Evolutionary conservation across 2,888 invertebrate species (phyloP), one percentile per base, ranked within the genome.

Genomic region (Spisula solida): DNA sequence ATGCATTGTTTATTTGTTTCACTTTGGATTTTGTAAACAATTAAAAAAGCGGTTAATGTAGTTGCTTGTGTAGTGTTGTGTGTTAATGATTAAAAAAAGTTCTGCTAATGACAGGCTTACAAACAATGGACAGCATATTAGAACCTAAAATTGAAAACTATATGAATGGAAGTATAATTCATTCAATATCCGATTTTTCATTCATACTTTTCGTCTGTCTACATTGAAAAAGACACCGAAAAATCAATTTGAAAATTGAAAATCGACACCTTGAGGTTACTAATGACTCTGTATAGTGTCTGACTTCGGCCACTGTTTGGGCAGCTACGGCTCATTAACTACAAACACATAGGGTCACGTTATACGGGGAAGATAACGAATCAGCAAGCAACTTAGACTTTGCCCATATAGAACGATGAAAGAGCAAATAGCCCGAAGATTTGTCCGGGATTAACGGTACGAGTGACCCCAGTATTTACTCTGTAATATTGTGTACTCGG

Each of bases 231-330:
- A 0, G 31, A 75, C 0, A 31, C 75, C 34, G 6, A 31, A 31
- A 75, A 75, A 75, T 75, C 75, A 75, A 75, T 75, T 75, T 75
- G 75, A 34, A 16, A 75, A 75, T 75, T 75, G 75, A 75, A 75
- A 75, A 75, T 60, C 75, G 75, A 75, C 31, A 75, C 31, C 31
- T 31, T 12, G 34, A 16, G 25, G 25, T 25, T 75, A 14, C 18
- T 75, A 75, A 34, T 34, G 34, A 75, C 34, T 18, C 34, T 16
- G 16, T 1, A 75, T 31, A 75, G n/a, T 31, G 75, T 75, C 31
- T 75, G 34, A 5, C 31, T 75, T 75, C 34, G 75, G 75, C 34
- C 75, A 75, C 14, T 31, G 4, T 75, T 75, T 75, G 18, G 75
- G 75, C 34, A 25, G 4, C 31, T 34, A 75, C 25, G 75, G 75